Evolutionary conservation across 2,797 vertebrate species (phyloP), one percentile per base, ranked within the genome.

Genomic region (Acestrorhynchus altus): DNA sequence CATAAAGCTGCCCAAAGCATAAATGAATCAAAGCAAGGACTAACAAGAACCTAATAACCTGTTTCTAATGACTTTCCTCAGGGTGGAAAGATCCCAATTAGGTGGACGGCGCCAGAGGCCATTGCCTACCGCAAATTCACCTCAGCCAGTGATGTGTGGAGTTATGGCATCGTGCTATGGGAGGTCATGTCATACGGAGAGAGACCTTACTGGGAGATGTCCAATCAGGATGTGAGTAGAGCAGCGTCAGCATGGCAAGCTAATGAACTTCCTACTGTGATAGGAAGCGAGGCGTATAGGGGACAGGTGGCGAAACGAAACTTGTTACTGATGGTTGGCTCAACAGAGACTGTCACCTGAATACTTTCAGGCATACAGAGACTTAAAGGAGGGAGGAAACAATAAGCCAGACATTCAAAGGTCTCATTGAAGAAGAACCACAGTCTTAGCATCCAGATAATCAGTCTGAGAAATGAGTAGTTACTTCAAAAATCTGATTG

Each of bases 101-200:
- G 98, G 80, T 99, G 98, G 98, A 99, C 98, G 0, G 97, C 97
- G 44, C 98, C 98, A 64, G 98, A 99, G 91, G 97, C 98, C 24
- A 99, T 99, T 0, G 95, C 97, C 6, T 99, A 98, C 84, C 96
- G 97, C 82, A 99, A 98, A 89, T 99, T 99, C 88, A 99, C 98
- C 1, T 98, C 98, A 60, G 95, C 98, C 81, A 99, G 98, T 8
- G 98, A 99, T 0, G 98, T 95, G 0, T 99, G 98, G 98, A 98
- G 98, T 89, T 99, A 98, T 0, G 98, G 98, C 75, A 98, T 99
- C 75, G 97, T 99, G 57, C 95, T 98, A 66, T 99, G 97, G 98
- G 98, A 99, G 87, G 98, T 99, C 88, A 96, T 99, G 96, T 98
- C 98, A 18, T 99, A 98, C 0, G 98, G 97, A 81, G 97, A 99